Conservation (phyloP, 2,113 vertebrate species). For the Neodon shergylaensis region DNA sequence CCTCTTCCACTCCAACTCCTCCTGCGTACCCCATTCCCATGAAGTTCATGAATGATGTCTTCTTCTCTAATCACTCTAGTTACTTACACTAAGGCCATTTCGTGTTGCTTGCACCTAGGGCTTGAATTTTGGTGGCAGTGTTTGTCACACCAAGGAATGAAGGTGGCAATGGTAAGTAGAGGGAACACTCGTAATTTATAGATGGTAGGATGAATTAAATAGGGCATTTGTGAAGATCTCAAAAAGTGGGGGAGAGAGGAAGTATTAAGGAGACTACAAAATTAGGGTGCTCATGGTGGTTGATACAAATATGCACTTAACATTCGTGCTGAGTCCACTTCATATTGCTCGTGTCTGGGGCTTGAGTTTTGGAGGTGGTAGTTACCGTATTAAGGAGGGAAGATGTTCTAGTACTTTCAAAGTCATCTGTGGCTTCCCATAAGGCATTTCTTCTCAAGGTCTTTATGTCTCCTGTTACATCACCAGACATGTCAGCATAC, state of each 20-base stretch:
- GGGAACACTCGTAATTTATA: neutral
- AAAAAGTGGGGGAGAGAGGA: neutral
- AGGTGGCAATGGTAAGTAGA: neutral
- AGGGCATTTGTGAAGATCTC: neutral
- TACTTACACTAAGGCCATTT: neutral
- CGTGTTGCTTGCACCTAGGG: neutral
- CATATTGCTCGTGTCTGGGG: neutral
- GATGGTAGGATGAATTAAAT: neutral
- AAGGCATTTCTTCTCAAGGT: neutral
- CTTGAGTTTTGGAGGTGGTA: neutral
- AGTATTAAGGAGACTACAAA: neutral
- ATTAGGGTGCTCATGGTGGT: neutral
- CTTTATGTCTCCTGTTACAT: neutral
- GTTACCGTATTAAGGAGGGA: neutral
- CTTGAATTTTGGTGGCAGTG: neutral
- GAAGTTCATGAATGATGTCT: neutral
- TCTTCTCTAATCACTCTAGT: neutral
- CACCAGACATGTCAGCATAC: neutral
- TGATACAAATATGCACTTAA: neutral
- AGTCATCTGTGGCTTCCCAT: constrained; percentile 8
- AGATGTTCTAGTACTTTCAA: constrained; percentile 1
- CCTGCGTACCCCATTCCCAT: neutral
- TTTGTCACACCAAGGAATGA: neutral
- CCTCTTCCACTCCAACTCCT: neutral
- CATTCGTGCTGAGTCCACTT: neutral